These are phyloP conservation scores for Zootermopsis nevadensis DNA, from an alignment of 2,888 invertebrate genomes.

Conservation along the genomic window DNA sequence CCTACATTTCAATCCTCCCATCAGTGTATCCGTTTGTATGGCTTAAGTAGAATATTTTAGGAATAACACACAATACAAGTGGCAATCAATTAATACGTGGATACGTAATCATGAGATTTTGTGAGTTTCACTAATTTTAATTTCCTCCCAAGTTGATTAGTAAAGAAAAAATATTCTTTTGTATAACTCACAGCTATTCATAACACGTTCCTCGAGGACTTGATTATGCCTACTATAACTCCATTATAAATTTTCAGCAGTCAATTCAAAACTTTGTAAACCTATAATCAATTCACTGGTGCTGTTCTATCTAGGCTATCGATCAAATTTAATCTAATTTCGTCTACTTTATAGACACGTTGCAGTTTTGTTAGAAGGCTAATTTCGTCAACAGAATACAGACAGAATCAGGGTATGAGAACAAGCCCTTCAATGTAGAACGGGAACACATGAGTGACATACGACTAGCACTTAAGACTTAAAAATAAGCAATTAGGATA, in stretches of 20 bases:
- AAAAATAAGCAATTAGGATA: conserved; percentile 22
- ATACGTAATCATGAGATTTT: too few species aligned
- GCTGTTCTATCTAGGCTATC: not conserved
- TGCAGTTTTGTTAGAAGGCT: not conserved
- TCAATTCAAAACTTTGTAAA: not conserved
- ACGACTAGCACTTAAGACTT: not conserved
- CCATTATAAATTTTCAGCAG: not conserved
- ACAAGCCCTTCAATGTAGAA: not conserved
- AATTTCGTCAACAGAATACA: not conserved
- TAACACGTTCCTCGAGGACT: too few species aligned
- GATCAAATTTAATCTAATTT: conserved; percentile 9
- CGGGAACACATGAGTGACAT: not conserved
- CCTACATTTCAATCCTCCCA: too few species aligned
- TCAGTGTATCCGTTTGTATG: too few species aligned
- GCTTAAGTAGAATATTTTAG: too few species aligned
- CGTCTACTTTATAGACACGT: not conserved
- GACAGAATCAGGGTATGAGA: not conserved
- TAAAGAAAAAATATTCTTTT: too few species aligned
- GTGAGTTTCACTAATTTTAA: too few species aligned
- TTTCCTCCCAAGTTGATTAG: too few species aligned
- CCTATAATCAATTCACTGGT: not conserved
- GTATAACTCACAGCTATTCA: too few species aligned
- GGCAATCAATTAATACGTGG: too few species aligned
- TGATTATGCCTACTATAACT: not conserved
- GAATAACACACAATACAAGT: too few species aligned